Evolutionary conservation across 2,888 invertebrate genomes (phyloP), one percentile per base, ranked within the genome.

Genomic region (Blera fallax): DNA sequence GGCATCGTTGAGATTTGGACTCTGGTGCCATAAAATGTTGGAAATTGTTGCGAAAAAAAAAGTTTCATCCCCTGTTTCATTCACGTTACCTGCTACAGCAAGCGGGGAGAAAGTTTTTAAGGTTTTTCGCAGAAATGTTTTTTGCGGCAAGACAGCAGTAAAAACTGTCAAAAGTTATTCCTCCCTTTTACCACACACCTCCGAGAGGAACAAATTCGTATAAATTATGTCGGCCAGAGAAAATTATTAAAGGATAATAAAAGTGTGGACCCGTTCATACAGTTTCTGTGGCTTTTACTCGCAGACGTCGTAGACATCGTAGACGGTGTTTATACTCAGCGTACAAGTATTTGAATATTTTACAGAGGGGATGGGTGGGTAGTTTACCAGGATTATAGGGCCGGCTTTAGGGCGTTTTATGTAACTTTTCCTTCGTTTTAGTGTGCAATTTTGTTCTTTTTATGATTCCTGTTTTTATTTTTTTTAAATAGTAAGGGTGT

Each of bases 101-200:
- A 43, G 21, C 10, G 32, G 16, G 29, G 64, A 64, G 54, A 43
- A 74, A 74, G 34, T 74, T 74, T 65, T 32, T 64, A 64, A 43
- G 52, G 43, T 40, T 40, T n/a, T 45, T 62, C 62, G 73, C 37
- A 18, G n/a, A 62, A 60, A 64, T 74, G 52, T 73, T 50, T 34
- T n/a, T 16, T 60, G 60, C 27, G 48, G 58, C 58, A 37, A 21
- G 21, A 16, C 18, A 14, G 29, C 27, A 50, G 58, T 50, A 50
- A 52, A 77, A 77, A 67, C 58, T 77, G 77, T 77, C 77, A 77
- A 77, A 77, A 67, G 67, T 77, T 67, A 27, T 58, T 58, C 40
- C 21, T 14, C 21, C 37, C 48, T 1, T 54, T 37, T 43, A 18
- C 34, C 76, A 76, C 18, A 29, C 54, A 24, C 11, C 21, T 11